Evolutionary conservation across 2,888 invertebrate species (phyloP).

Genomic region (Fragum whitleyi): DNA sequence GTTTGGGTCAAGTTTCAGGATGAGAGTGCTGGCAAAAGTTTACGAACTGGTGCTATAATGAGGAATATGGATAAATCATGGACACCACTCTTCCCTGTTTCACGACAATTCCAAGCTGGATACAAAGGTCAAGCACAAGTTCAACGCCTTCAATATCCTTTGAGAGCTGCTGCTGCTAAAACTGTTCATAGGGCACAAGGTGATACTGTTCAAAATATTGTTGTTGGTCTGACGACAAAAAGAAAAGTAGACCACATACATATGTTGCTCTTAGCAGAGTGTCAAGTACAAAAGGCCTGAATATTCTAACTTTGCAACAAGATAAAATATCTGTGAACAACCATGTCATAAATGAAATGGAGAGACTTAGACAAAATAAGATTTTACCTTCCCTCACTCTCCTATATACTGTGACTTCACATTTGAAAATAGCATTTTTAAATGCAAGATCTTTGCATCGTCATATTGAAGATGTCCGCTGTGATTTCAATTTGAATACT

Average conservation of each 20-base stretch:
- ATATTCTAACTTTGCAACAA: conserved; percentile 26
- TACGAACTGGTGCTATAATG: too few species aligned
- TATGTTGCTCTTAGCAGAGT: conserved; percentile 49
- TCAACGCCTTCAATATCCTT: conserved; percentile 48
- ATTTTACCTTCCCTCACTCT: background rate
- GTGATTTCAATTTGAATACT: conserved; percentile 31
- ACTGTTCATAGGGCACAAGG: conserved; percentile 55
- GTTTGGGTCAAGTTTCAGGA: conserved; percentile 35
- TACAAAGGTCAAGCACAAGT: conserved; percentile 37
- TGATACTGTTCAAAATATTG: conserved; percentile 31
- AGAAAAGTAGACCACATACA: conserved; percentile 46
- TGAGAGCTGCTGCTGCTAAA: conserved; percentile 44
- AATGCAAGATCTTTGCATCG: conserved; percentile 53
- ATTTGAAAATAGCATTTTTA: conserved; percentile 35
- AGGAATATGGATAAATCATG: too few species aligned
- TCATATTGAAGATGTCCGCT: conserved; percentile 42
- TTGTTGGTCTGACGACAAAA: conserved; percentile 34
- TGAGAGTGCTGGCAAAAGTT: too few species aligned
- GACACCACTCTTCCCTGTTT: conserved; percentile 46
- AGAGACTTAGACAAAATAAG: conserved; percentile 13
- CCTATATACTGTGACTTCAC: background rate
- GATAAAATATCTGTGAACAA: conserved; percentile 35
- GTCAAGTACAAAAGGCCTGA: conserved; percentile 30
- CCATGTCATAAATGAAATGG: conserved; percentile 5
- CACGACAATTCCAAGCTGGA: conserved; percentile 41